Percentiles rank a stretch among this genome's conserved stretches.
phyloP scores from a whole-genome alignment of 2,113 vertebrate genomes.

The Perca schrenkii region DNA sequence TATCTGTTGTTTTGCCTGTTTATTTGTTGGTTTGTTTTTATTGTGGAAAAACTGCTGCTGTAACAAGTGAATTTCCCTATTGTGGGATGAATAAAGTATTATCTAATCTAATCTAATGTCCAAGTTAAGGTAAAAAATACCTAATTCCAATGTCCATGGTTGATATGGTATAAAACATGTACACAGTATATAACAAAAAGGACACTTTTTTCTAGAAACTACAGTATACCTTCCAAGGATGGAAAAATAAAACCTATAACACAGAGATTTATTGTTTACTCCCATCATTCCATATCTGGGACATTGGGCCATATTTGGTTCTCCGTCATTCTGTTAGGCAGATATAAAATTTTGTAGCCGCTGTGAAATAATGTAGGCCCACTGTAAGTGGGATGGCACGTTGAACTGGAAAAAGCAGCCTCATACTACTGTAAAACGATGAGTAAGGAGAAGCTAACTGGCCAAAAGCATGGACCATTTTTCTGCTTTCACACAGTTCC shows the following conservation, averaged over 20 bases:
- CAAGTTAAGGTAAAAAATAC: slow-evolving; percentile 46
- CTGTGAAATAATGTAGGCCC: slow-evolving; percentile 31
- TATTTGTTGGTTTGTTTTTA: no score
- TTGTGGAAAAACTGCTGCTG: no score
- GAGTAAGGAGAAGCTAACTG: slow-evolving; percentile 13
- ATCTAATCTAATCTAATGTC: not conserved
- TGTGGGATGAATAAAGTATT: no score
- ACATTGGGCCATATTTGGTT: slow-evolving; percentile 9
- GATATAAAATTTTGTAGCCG: slow-evolving; percentile 6
- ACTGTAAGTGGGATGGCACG: slow-evolving; percentile 11
- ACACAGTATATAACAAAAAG: slow-evolving; percentile 24
- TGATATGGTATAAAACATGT: slow-evolving; percentile 54
- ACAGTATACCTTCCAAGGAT: not conserved
- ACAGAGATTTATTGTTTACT: slow-evolving; percentile 35
- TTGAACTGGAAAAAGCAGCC: slow-evolving; percentile 28
- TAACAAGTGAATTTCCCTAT: no score
- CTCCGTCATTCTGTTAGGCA: slow-evolving; percentile 30
- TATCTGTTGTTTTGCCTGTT: no score
- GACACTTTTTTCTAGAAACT: not conserved
- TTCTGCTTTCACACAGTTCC: slow-evolving; percentile 32
- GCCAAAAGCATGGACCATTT: not conserved
- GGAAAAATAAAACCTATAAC: slow-evolving; percentile 27
- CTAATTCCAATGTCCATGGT: not conserved
- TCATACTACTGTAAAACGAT: slow-evolving; percentile 14
- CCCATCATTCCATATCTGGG: slow-evolving; percentile 17